phyloP scores from a whole-genome alignment of 2,113 vertebrate genomes.

The Aldabrachelys gigantea region DNA sequence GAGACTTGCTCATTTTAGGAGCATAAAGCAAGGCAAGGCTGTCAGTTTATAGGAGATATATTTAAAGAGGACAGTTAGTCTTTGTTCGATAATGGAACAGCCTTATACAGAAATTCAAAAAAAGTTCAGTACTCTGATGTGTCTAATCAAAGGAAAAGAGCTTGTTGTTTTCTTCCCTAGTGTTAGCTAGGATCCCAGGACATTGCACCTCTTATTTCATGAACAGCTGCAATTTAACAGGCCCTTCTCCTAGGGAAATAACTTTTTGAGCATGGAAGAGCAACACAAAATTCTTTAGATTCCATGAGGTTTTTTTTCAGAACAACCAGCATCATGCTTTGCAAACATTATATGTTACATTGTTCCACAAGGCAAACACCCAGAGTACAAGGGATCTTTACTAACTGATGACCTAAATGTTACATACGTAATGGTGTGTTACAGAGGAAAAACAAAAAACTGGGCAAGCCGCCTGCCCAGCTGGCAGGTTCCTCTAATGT shows the following conservation, averaged over 20 bases:
- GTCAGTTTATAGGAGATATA: not conserved
- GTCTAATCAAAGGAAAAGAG: not conserved
- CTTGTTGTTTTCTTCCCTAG: fast-evolving
- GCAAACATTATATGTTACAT: not conserved
- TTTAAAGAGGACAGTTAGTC: not conserved
- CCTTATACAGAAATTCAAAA: not conserved
- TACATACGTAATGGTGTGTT: fast-evolving
- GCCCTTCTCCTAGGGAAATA: not conserved
- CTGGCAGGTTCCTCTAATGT: not conserved
- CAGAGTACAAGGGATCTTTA: not conserved
- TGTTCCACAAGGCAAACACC: not conserved
- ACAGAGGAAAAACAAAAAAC: not conserved
- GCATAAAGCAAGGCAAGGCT: not conserved
- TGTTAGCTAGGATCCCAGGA: not conserved
- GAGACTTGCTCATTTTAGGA: not conserved
- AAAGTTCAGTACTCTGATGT: not conserved
- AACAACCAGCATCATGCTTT: not conserved
- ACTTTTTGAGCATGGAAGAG: not conserved
- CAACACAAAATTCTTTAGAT: not conserved
- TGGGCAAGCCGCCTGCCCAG: not conserved
- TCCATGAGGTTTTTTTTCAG: not conserved
- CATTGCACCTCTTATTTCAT: not conserved
- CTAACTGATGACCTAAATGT: fast-evolving
- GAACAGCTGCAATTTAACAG: not conserved
- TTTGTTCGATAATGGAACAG: not conserved